phyloP scores from a whole-genome alignment of 1,140 invertebrate genomes.

The Musca vetustissima region DNA sequence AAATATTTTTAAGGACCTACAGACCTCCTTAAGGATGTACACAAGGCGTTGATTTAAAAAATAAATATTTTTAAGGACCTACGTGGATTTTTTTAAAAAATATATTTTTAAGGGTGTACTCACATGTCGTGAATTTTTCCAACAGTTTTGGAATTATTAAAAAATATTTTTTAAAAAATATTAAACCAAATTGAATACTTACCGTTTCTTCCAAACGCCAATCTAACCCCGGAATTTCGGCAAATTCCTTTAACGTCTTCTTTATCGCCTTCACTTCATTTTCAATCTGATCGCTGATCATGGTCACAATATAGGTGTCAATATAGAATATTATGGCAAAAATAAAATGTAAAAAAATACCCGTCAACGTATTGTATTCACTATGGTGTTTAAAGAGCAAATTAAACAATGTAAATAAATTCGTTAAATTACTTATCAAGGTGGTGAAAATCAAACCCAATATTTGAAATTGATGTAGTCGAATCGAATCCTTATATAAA shows the following conservation, averaged over 20 bases:
- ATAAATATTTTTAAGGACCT: too few relatives aligned
- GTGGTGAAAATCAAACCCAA: constrained; percentile 44
- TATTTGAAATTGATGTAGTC: constrained; percentile 45
- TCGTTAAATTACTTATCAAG: constrained; percentile 48
- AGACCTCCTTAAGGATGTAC: too few relatives aligned
- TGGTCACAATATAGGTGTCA: constrained; percentile 45
- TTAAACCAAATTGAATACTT: too few relatives aligned
- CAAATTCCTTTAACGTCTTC: constrained; percentile 35
- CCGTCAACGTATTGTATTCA: constrained; percentile 28
- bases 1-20: too few relatives aligned
- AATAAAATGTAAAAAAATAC: constrained; percentile 34
- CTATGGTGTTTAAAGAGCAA: constrained; percentile 37
- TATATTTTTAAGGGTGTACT: too few relatives aligned
- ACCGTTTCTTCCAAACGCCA: constrained; percentile 37
- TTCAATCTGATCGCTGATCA: constrained; percentile 44
- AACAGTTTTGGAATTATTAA: too few relatives aligned
- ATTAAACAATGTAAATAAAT: constrained; percentile 45
- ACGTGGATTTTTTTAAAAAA: too few relatives aligned
- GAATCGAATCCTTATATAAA: constrained; percentile 36
- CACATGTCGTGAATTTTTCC: too few relatives aligned
- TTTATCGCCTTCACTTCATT: constrained; percentile 33
- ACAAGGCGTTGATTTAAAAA: too few relatives aligned
- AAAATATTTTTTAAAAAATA: too few relatives aligned
- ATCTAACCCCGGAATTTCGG: constrained; percentile 25
- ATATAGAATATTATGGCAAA: constrained; percentile 45